Evolutionary conservation across 2,888 invertebrate genomes (phyloP).

Genomic region (Lasioglossum villosulum): DNA sequence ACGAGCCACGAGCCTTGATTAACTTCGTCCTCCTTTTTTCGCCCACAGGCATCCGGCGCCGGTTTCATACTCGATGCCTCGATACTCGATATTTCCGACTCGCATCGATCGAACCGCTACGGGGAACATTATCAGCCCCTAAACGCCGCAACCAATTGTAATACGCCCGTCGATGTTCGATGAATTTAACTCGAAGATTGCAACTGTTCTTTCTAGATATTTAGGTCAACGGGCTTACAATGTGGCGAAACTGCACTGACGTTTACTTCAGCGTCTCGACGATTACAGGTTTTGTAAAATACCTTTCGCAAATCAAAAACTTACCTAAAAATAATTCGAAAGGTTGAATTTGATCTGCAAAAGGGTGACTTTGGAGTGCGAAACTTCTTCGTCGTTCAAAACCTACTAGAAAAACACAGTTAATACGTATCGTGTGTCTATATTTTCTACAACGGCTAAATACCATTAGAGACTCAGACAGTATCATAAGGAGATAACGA

Average conservation of each 20-base stretch:
- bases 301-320: no score
- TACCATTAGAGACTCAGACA: background rate
- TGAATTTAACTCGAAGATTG: background rate
- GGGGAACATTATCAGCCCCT: background rate
- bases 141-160: background rate
- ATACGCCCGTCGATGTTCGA: background rate
- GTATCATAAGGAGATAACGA: background rate
- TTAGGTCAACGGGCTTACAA: background rate
- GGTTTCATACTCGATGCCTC: background rate
- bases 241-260: background rate
- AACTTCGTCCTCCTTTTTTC: background rate
- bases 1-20: slow-evolving; percentile 5
- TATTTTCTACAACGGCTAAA: background rate
- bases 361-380: no score
- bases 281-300: no score
- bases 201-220: background rate
- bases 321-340: no score
- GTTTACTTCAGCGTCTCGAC: background rate
- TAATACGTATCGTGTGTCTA: background rate
- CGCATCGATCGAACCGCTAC: background rate
- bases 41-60: background rate
- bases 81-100: background rate
- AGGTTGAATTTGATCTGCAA: no score
- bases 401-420: background rate
- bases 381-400: background rate